Percentiles rank a stretch among this genome's conserved stretches.
Conservation (phyloP, 1,140 invertebrate genomes). For the Saccostrea cuccullata region DNA sequence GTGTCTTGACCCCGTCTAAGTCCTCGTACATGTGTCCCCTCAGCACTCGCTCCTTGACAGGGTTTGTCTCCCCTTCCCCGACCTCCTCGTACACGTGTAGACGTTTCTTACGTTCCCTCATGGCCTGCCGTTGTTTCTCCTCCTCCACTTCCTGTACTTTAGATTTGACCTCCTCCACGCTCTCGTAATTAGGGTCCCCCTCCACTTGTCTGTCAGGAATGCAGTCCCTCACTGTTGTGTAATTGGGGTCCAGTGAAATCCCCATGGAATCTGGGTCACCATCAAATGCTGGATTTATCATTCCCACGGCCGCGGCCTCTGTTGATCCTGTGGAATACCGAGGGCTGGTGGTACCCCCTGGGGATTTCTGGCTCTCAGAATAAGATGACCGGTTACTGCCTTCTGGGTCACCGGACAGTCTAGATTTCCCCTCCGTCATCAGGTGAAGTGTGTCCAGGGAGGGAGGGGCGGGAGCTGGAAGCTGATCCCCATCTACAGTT, state of each 20-base stretch:
- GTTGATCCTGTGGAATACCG: neutral
- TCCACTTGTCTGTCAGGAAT: constrained; percentile 60
- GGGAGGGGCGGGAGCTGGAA: constrained; percentile 65
- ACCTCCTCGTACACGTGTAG: constrained; percentile 62
- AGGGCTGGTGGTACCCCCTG: constrained; percentile 5
- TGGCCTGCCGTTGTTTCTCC: constrained; percentile 48
- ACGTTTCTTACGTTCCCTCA: constrained; percentile 46
- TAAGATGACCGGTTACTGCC: constrained; percentile 50
- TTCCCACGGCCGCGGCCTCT: neutral
- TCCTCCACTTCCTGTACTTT: constrained; percentile 46
- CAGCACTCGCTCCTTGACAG: constrained; percentile 59
- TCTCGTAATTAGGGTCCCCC: constrained; percentile 71
- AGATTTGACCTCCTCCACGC: constrained; percentile 68
- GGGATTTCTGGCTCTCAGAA: constrained; percentile 46
- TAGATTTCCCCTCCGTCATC: constrained; percentile 62
- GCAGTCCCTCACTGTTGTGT: constrained; percentile 64
- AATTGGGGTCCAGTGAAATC: constrained; percentile 64
- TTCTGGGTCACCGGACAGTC: constrained; percentile 56
- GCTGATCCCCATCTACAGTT: constrained; percentile 18
- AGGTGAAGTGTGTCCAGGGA: constrained; percentile 70
- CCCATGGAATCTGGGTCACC: constrained; percentile 52
- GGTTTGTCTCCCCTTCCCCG: constrained; percentile 41
- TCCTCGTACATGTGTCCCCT: constrained; percentile 69
- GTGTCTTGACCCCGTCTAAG: constrained; percentile 59
- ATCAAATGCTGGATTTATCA: constrained; percentile 37